Base-by-base conservation (phyloP, 2,888 invertebrate genomes). In the Balanococcus diminutus region DNA sequence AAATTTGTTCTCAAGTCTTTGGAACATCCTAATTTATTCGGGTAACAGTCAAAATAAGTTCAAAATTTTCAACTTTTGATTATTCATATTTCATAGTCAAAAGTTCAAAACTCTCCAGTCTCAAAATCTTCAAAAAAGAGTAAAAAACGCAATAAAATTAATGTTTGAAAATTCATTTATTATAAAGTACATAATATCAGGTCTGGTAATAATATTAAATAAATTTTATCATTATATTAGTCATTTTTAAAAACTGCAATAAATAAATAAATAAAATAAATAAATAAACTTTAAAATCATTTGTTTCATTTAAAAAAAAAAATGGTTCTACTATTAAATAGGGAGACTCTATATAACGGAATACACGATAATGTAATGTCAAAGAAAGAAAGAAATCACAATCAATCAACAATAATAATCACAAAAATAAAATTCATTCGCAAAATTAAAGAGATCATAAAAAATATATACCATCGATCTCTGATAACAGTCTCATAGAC, bases 401-500 rank as follows among this genome's bases (percentile, higher is more conserved):
- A 56, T 56, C 67, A 84, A 28, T 83, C 36, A 39, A 84, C 84
- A 84, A 84, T 51, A 42, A 82, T 51, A 46, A 84, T 84, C 42
- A 84, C 39, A 61, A 61, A 56, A 56, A 84, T 25, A 9, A 83
- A 67, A 79, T 32, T 79, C 75, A 28, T 36, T 36, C 36, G 75
- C 75, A 79, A 32, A 61, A 85, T 75, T 85, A 85, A 51, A 75
- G 85, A 85, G 75, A 85, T 85, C 85, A 75, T 14, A 51, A 79
- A n/a, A 36, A 19, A 32, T 56, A 28, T 46, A 31, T 51, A 36
- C 56, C 16, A 31, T 16, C 31, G 85, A 85, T 79, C 85, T 85
- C 85, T 75, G 31, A 22, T 75, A 39, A 79, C 85, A 85, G 85
- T 85, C 85, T 85, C 72, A 85, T 32, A 79, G 46, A 85, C 61